Evolutionary conservation across 2,113 vertebrate genomes (phyloP), one percentile per base, ranked within the genome.

Genomic region (Merops nubicus): DNA sequence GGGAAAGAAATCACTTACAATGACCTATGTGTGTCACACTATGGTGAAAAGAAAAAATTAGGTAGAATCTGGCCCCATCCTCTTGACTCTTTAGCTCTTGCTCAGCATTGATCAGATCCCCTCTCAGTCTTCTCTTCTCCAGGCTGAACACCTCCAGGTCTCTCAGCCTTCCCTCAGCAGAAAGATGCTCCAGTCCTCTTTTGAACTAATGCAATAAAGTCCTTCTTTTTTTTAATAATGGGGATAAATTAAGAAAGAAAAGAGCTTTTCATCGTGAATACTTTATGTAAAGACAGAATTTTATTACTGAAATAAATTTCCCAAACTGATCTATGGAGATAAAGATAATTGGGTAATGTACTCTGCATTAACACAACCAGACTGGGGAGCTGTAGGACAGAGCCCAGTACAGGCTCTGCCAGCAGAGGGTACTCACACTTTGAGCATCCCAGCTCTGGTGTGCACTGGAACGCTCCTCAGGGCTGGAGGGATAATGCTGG

Each of bases 371-470:
- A 19, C 1, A 62, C 16, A 3, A 25, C 2, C 42, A 13, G 48
- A 9, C 4, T 8, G 73, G 43, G 34, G 69, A 85, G 85, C 43
- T 43, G 8, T 2, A 48, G 63, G 70, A 57, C 40, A 23, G 56
- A 87, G 74, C 28, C 26, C 33, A 68, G 43, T 68, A 82, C 91
- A 75, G 28, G n/a, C 73, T 26, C 16, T 15, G 74, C 95, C 96
- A 96, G 91, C 76, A 96, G 96, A 95, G 97, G 96, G 94, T 74
- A 93, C 85, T 96, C 79, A 43, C 7, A 69, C 69, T 36, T 80
- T 14, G 79, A 81, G 8, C 34, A 79, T 88, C 64, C 36, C 72
- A 56, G 56, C 1, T 2, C 11, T 6, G 8, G 23, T 9, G 38
- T 16, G 15, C 28, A 13, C 89, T 38, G 57, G 15, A 10, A 5